Percentiles rank a stretch among this genome's conserved stretches.
Conservation (phyloP, 2,888 invertebrate genomes). For the Zeuzera pyrina region DNA sequence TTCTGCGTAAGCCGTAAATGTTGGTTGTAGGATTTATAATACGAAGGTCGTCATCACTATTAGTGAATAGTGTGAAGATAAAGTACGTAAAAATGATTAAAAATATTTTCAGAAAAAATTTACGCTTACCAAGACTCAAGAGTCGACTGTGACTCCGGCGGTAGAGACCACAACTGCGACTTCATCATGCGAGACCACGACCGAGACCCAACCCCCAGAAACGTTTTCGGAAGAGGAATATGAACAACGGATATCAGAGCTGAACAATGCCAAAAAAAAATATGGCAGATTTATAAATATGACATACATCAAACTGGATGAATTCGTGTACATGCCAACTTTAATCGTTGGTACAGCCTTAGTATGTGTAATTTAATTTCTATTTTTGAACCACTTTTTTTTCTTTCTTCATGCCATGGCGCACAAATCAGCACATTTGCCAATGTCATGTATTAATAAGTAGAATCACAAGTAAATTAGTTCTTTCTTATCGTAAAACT, state of each 20-base stretch:
- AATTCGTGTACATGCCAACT: conserved; percentile 37
- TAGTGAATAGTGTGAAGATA: no score
- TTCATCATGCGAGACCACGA: no score
- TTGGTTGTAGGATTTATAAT: no score
- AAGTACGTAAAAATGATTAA: no score
- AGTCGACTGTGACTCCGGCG: background rate
- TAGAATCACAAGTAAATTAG: no score
- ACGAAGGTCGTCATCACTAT: no score
- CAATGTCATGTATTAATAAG: no score
- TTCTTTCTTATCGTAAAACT: no score
- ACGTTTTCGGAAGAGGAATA: conserved; percentile 29
- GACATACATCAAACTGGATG: conserved; percentile 25
- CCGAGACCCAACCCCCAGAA: no score
- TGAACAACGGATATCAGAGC: conserved; percentile 26
- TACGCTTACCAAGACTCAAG: conserved; percentile 13
- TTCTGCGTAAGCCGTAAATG: no score
- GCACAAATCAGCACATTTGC: no score
- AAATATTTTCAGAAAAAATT: conserved; percentile 30
- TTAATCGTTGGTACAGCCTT: conserved; percentile 47
- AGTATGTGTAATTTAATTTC: conserved; percentile 28
- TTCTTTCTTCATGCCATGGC: no score
- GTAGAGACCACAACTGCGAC: background rate
- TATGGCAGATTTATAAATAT: conserved; percentile 26
- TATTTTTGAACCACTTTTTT: background rate
- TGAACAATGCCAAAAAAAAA: conserved; percentile 24